phyloP scores from a whole-genome alignment of 1,140 invertebrate species.

The Leucophenga varia region DNA sequence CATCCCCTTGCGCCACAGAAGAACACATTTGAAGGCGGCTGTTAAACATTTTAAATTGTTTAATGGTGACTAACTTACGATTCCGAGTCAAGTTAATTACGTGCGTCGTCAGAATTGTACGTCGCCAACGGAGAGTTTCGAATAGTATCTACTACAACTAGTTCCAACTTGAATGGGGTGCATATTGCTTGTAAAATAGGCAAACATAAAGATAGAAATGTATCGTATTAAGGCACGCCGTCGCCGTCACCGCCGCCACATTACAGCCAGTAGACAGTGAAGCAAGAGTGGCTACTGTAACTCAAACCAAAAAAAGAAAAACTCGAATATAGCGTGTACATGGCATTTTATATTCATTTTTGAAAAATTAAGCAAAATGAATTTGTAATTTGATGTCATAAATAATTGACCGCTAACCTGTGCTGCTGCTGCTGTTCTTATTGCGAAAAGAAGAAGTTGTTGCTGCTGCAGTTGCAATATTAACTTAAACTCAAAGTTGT shows the following conservation, averaged over 20 bases:
- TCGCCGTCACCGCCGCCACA: slow-evolving; percentile 34
- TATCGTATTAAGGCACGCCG: not conserved
- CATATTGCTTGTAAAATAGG: slow-evolving; percentile 32
- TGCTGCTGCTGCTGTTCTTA: slow-evolving; percentile 14
- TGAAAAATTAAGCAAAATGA: slow-evolving; percentile 57
- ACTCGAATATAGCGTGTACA: too few species aligned
- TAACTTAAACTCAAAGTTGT: slow-evolving; percentile 6
- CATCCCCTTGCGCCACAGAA: too few species aligned
- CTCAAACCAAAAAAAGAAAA: too few species aligned
- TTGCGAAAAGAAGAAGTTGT: slow-evolving; percentile 8
- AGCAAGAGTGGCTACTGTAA: slow-evolving; percentile 1
- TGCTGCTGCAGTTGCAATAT: not conserved
- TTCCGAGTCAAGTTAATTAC: slow-evolving; percentile 51
- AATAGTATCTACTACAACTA: too few species aligned
- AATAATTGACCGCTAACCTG: slow-evolving; percentile 54
- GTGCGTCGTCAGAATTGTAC: slow-evolving; percentile 10
- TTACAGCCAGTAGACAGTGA: slow-evolving; percentile 11
- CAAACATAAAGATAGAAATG: slow-evolving; percentile 33
- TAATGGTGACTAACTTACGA: slow-evolving; percentile 54
- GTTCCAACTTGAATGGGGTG: slow-evolving; percentile 31
- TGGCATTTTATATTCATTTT: slow-evolving; percentile 28
- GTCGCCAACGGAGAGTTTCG: too few species aligned
- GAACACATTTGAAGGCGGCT: too few species aligned
- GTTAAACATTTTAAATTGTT: slow-evolving; percentile 53
- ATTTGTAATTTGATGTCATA: slow-evolving; percentile 57